phyloP scores from a whole-genome alignment of 1,140 invertebrate genomes.

The Plodia interpunctella region DNA sequence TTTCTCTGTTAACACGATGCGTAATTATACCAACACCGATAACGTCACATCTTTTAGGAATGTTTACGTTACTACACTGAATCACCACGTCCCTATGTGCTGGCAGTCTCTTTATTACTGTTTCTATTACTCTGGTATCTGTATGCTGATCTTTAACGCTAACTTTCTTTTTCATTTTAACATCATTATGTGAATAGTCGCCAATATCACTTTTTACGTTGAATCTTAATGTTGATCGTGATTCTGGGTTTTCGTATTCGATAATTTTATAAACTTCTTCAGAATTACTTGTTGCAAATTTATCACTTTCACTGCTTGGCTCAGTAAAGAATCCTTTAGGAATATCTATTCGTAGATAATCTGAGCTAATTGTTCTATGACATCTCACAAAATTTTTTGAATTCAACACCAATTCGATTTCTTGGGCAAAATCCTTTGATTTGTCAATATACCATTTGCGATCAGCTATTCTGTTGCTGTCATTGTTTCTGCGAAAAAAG shows the following conservation, averaged over 20 bases:
- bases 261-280: conserved; percentile 61
- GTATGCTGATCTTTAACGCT: conserved; percentile 26
- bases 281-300: conserved; percentile 35
- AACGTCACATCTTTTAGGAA: conserved; percentile 43
- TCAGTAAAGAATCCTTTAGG: conserved; percentile 51
- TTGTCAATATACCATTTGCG: conserved; percentile 46
- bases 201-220: conserved; percentile 20
- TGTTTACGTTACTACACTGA: conserved; percentile 39
- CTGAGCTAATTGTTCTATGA: conserved; percentile 31
- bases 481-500: conserved; percentile 10
- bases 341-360: conserved; percentile 52
- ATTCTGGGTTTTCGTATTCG: conserved; percentile 46
- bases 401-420: conserved; percentile 47
- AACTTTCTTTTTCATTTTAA: conserved; percentile 22
- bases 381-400: conserved; percentile 31
- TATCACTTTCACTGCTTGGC: conserved; percentile 30
- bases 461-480: conserved; percentile 26
- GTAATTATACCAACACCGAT: conserved; percentile 54
- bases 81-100: conserved; percentile 34
- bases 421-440: conserved; percentile 38
- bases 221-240: conserved; percentile 23
- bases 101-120: conserved; percentile 23
- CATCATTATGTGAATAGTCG: conserved; percentile 26
- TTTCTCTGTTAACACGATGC: conserved; percentile 39
- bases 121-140: conserved; percentile 29